Evolutionary conservation across 1,140 invertebrate genomes (phyloP).

Genomic region (Drosophila sproati): DNA sequence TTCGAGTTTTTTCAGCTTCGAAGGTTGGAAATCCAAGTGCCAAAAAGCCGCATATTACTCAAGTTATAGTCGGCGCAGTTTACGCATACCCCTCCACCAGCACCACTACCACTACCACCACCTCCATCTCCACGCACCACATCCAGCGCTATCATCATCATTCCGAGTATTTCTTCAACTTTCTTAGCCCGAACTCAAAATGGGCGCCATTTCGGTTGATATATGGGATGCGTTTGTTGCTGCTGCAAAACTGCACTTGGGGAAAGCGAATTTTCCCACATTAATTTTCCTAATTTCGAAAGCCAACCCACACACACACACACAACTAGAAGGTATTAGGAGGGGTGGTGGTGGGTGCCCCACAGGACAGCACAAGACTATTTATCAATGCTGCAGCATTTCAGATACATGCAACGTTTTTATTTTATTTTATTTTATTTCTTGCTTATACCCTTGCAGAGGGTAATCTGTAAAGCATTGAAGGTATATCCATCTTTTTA

Average conservation of each 20-base stretch:
- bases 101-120: too few relatives aligned
- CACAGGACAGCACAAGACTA: conserved; percentile 73
- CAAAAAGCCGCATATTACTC: conserved; percentile 25
- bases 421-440: not conserved
- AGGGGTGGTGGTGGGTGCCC: conserved; percentile 23
- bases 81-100: too few relatives aligned
- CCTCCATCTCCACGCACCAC: not conserved
- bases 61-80: not conserved
- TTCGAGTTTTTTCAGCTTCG: too few relatives aligned
- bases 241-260: conserved; percentile 53
- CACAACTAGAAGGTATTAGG: not conserved
- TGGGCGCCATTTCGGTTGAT: conserved; percentile 45
- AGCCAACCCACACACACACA: conserved; percentile 18
- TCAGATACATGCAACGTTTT: conserved; percentile 78
- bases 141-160: not conserved
- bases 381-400: conserved; percentile 84
- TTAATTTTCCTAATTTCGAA: conserved; percentile 84
- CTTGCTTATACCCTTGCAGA: too few relatives aligned
- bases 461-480: too few relatives aligned
- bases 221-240: conserved; percentile 67
- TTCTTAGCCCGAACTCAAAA: conserved; percentile 13
- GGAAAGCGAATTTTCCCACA: conserved; percentile 76
- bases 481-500: too few relatives aligned
- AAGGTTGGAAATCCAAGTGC: conserved; percentile 2
- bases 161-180: conserved; percentile 4